Percentiles rank a stretch among this genome's conserved stretches.
Conservation (phyloP, 2,113 vertebrate genomes). For the Hemiscyllium ocellatum region DNA sequence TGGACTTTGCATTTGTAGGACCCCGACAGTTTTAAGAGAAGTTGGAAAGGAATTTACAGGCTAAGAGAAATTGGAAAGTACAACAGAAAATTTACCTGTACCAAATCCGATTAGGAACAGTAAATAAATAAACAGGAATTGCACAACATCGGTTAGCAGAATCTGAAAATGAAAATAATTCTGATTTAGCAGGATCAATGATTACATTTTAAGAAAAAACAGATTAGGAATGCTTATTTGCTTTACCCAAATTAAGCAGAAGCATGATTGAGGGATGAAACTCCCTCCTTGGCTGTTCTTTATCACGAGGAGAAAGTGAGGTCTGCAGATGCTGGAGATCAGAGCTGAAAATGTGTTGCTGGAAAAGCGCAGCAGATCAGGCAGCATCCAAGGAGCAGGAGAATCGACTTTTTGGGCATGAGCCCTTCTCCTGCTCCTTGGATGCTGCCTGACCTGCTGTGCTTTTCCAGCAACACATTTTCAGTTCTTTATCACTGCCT, state of each 20-base stretch:
- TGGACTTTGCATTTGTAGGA: too few species aligned
- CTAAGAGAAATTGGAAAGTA: too few species aligned
- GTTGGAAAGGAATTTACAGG: too few species aligned
- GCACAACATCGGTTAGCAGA: slow-evolving; percentile 67
- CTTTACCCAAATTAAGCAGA: not conserved
- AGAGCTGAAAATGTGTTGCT: too few species aligned
- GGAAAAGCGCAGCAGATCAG: too few species aligned
- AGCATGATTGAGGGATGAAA: not conserved
- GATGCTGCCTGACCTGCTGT: too few species aligned
- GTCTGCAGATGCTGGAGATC: too few species aligned
- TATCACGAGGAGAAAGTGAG: not conserved
- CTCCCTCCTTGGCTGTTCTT: not conserved
- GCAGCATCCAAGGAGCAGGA: too few species aligned
- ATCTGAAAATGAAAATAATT: slow-evolving; percentile 50
- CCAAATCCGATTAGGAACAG: slow-evolving; percentile 71
- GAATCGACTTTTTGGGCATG: too few species aligned
- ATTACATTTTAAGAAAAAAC: not conserved
- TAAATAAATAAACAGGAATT: slow-evolving; percentile 67
- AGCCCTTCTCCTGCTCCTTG: too few species aligned
- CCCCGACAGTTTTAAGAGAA: not conserved
- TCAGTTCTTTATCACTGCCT: not conserved
- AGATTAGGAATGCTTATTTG: not conserved
- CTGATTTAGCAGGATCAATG: not conserved
- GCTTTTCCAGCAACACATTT: too few species aligned
- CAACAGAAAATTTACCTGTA: slow-evolving; percentile 56